Percentiles rank a stretch among this genome's conserved stretches.
These are phyloP conservation scores for Mormyrus hasselquistii DNA, from an alignment of 2,797 vertebrate genomes.

Conservation along the genomic window DNA sequence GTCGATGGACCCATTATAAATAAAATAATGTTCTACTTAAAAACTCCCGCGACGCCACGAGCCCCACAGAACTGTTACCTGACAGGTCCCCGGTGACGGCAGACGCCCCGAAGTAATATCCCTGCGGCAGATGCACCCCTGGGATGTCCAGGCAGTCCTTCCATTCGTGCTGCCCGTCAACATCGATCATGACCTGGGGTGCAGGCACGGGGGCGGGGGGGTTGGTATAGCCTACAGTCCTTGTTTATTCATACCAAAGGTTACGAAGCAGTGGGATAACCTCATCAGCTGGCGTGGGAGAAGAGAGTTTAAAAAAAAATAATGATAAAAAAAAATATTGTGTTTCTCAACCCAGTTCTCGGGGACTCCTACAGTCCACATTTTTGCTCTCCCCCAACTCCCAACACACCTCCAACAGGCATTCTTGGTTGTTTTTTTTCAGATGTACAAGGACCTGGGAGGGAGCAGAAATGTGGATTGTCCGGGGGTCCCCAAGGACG, in stretches of 20 bases:
- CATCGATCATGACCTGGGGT: conserved; percentile 83
- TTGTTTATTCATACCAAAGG: background rate
- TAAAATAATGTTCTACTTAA: background rate
- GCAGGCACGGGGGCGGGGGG: background rate
- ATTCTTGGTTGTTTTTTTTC: background rate
- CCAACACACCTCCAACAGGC: background rate
- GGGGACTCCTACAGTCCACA: background rate
- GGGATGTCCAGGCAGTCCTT: conserved; percentile 89
- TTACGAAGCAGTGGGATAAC: background rate
- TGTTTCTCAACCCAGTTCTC: background rate
- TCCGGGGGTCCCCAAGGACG: background rate
- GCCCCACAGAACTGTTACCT: conserved; percentile 56
- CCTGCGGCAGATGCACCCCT: conserved; percentile 75
- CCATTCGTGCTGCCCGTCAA: conserved; percentile 92
- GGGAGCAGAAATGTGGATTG: background rate
- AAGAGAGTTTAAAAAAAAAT: background rate
- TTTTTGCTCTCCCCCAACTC: background rate
- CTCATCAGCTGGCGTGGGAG: background rate
- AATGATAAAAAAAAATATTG: background rate
- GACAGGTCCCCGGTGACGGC: conserved; percentile 90
- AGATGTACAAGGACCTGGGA: background rate
- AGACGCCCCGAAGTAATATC: conserved; percentile 85
- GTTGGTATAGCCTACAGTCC: background rate
- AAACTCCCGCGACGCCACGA: background rate
- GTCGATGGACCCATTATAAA: too few species aligned